Conservation (phyloP, 2,113 vertebrate genomes). For the Vicugna pacos region DNA sequence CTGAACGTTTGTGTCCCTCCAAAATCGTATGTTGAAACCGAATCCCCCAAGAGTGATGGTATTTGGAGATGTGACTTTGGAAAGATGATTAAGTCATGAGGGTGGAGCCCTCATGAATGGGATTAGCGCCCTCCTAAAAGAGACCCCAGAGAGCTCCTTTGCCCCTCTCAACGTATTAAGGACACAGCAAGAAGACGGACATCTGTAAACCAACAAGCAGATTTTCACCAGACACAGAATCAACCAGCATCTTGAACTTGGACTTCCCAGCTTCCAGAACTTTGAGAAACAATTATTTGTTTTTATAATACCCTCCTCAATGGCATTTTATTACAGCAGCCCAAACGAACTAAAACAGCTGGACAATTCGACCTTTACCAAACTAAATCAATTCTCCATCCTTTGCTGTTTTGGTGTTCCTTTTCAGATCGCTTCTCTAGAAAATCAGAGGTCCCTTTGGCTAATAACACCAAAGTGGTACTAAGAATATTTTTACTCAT, state of each 20-base stretch:
- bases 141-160: not conserved
- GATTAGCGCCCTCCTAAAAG: not conserved
- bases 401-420: not conserved
- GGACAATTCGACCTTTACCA: not conserved
- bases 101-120: not conserved
- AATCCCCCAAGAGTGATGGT: not conserved
- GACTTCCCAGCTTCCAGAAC: not conserved
- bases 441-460: constrained; percentile 3
- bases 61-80: not conserved
- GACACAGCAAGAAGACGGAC: not conserved
- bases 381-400: not conserved
- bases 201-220: not conserved
- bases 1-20: not conserved
- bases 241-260: not conserved
- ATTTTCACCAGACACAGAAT: not conserved
- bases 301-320: not conserved
- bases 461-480: not conserved
- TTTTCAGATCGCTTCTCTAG: not conserved
- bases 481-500: not conserved
- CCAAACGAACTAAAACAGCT: not conserved
- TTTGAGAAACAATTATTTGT: not conserved
- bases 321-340: not conserved
- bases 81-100: not conserved
- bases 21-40: not conserved
- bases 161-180: not conserved